Evolutionary conservation across 2,888 invertebrate species (phyloP), one percentile per base, ranked within the genome.

Genomic region (Hydrotaea cyrtoneurina): DNA sequence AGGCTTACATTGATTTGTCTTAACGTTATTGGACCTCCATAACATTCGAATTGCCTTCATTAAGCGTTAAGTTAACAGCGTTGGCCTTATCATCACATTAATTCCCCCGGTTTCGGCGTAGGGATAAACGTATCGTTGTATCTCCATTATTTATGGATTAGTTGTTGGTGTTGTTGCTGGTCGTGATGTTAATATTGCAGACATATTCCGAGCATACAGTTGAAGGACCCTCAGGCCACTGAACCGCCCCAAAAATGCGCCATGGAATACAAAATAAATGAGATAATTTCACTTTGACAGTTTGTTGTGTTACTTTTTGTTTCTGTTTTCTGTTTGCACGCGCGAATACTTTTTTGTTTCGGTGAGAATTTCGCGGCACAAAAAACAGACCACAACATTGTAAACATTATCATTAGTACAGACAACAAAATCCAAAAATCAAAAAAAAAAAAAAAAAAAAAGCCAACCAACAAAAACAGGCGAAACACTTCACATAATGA

Each of bases 201-300:
- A 59, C 39, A 39, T 31, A 31, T 31, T 2, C 31, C 31, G 31
- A 31, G n/a, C 21, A 19, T 11, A 1, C 23, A 62, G 74, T 74
- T 74, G 74, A 74, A 74, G 39, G 74, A 74, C 74, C 74, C 59
- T 74, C 0, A n/a, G 59, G 59, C 21, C 74, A 43, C 13, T 69
- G 69, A 69, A 19, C 69, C 66, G 36, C 31, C 7, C 31, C 31
- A 31, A 23, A 53, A 17, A n/a, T n/a, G n/a, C n/a, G 17, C 26
- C 17, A 13, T 13, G 26, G 15, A 23, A 21, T 57, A 43, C 19
- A 74, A 74, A 55, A 59, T 62, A 62, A 73, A 62, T 74, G 74
- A 69, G 69, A 74, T 74, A 59, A 74, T 74, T 74, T 74, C 43
- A 59, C 59, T 74, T 46, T 59, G 74, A 74, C 74, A 74, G 57